Evolutionary conservation across 2,888 invertebrate species (phyloP).

Genomic region (Druceiella hillmani): DNA sequence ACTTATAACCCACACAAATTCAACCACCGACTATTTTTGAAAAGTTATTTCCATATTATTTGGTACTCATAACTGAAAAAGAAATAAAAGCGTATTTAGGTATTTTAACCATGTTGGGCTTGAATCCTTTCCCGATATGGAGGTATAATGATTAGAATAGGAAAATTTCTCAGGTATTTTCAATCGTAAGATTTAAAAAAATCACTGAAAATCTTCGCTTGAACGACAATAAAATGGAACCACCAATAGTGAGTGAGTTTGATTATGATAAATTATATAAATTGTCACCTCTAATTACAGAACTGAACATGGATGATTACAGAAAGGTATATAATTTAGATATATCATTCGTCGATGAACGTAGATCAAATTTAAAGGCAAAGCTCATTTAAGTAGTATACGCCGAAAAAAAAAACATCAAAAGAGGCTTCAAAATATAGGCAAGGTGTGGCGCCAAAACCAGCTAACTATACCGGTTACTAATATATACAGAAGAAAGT

Average conservation of each 20-base stretch:
- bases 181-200: constrained; percentile 27
- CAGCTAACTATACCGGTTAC: constrained; percentile 11
- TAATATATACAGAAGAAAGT: too few relatives aligned
- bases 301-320: constrained; percentile 23
- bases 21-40: constrained; percentile 21
- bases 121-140: constrained; percentile 27
- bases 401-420: constrained; percentile 24
- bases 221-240: constrained; percentile 23
- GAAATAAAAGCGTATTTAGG: constrained; percentile 26
- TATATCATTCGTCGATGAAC: constrained; percentile 24
- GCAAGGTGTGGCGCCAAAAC: constrained; percentile 11
- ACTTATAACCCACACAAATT: constrained; percentile 19
- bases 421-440: constrained; percentile 13
- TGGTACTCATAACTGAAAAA: constrained; percentile 19
- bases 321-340: constrained; percentile 17
- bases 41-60: constrained; percentile 24
- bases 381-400: constrained; percentile 24
- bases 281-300: constrained; percentile 22
- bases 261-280: constrained; percentile 25
- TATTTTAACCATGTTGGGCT: constrained; percentile 28
- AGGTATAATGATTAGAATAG: constrained; percentile 24
- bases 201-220: constrained; percentile 25
- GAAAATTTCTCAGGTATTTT: constrained; percentile 25
- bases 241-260: constrained; percentile 21
- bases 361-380: constrained; percentile 28